Conservation (phyloP, 2,888 invertebrate genomes). For the Synanthedon vespiformis region DNA sequence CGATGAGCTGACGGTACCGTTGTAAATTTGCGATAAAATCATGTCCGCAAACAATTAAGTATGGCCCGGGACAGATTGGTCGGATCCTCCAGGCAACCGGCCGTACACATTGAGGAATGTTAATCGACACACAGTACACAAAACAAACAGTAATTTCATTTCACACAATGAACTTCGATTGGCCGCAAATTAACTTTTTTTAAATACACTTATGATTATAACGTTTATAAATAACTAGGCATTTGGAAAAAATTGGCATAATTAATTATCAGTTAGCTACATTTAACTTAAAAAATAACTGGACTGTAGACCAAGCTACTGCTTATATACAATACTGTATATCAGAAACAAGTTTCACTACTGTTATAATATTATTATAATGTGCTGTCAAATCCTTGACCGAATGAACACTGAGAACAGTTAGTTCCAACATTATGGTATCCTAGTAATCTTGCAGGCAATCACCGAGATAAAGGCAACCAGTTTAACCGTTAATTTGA, state of each 20-base stretch:
- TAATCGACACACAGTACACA: constrained; percentile 27
- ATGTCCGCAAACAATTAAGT: constrained; percentile 59
- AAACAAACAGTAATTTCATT: neutral
- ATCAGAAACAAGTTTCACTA: neutral
- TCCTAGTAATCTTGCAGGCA: constrained; percentile 12
- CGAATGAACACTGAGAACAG: constrained; percentile 24
- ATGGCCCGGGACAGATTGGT: constrained; percentile 39
- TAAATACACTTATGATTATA: no score
- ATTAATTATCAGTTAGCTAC: no score
- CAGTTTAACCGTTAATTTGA: no score
- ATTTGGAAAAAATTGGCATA: no score
- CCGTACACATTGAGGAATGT: constrained; percentile 50
- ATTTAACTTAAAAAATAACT: no score
- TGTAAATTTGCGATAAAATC: constrained; percentile 35
- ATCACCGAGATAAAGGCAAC: constrained; percentile 5
- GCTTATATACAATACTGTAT: no score
- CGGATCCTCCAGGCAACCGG: constrained; percentile 33
- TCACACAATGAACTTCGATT: no score
- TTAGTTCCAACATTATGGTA: constrained; percentile 8
- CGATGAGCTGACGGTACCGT: neutral
- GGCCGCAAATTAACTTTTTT: no score
- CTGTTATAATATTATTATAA: neutral
- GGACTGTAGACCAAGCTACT: no score
- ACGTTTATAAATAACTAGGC: no score
- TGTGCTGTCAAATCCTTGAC: constrained; percentile 17